These are phyloP conservation scores for Vireo griseus DNA, from an alignment of 2,797 vertebrate genomes.

Conservation along the genomic window DNA sequence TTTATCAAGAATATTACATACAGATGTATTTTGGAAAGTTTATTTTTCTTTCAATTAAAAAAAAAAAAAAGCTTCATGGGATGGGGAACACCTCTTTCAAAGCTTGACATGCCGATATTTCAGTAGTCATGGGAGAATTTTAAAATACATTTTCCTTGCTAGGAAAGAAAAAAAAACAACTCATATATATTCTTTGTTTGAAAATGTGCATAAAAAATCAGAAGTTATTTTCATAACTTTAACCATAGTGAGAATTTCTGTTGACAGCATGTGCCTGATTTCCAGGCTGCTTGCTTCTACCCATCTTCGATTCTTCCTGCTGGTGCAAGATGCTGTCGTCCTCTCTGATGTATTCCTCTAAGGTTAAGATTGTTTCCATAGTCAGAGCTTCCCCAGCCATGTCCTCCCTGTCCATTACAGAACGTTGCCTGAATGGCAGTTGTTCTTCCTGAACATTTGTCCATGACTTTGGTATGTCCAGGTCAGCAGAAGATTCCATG, in stretches of 20 bases:
- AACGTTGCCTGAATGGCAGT: not conserved
- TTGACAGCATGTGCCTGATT: not conserved
- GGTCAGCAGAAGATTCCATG: not conserved
- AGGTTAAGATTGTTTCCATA: not conserved
- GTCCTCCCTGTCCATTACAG: not conserved
- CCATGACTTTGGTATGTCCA: not conserved
- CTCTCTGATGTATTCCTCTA: not conserved
- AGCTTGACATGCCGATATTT: not conserved
- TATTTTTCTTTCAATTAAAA: slow-evolving; percentile 44
- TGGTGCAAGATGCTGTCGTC: not conserved
- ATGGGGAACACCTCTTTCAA: not conserved
- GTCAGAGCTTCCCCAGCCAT: not conserved
- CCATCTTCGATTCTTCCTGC: accelerated
- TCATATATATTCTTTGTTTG: not conserved
- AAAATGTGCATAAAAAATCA: not conserved
- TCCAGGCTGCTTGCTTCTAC: not conserved
- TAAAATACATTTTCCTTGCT: not conserved
- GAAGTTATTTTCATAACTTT: not conserved
- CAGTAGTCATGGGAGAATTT: not conserved
- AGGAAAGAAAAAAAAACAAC: not conserved
- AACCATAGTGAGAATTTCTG: not conserved
- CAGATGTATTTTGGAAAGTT: slow-evolving; percentile 45
- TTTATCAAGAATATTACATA: slow-evolving; percentile 47
- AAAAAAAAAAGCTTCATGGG: not conserved
- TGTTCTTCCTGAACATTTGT: not conserved